phyloP scores from a whole-genome alignment of 2,113 vertebrate species.

The Proteles cristata region DNA sequence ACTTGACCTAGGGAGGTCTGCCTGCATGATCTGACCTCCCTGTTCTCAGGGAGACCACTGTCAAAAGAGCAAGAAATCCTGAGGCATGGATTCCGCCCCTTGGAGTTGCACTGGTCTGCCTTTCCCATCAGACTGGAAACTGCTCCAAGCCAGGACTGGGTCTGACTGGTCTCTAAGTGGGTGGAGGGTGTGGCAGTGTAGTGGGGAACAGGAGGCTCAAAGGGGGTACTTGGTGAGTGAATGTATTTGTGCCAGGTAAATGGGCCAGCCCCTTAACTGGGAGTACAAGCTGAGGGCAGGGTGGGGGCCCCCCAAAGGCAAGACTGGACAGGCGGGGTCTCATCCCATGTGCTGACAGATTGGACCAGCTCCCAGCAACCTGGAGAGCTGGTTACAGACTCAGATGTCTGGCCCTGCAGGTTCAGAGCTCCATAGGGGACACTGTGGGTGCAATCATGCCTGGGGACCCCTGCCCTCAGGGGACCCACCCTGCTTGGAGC shows the following conservation, averaged over 20 bases:
- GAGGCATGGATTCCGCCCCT: not conserved
- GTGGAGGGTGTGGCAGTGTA: not conserved
- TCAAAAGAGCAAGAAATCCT: not conserved
- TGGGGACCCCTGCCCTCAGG: not conserved
- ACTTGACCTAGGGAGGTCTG: not conserved
- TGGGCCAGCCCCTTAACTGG: not conserved
- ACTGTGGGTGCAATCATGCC: not conserved
- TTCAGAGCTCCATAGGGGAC: not conserved
- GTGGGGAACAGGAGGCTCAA: not conserved
- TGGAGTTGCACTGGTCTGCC: not conserved
- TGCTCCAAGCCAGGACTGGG: not conserved
- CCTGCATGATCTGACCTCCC: not conserved
- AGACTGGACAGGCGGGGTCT: not conserved
- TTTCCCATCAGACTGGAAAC: not conserved
- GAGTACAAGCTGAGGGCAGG: not conserved
- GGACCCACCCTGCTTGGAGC: conserved; percentile 5
- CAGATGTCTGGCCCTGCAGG: not conserved
- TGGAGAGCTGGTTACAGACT: not conserved
- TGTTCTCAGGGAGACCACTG: not conserved
- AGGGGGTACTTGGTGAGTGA: not conserved
- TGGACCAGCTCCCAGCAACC: not conserved
- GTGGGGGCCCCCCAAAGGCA: not conserved
- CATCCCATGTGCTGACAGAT: not conserved
- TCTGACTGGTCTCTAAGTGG: not conserved
- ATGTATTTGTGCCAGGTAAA: not conserved